Conservation (phyloP, 2,113 vertebrate genomes). For the Chaetodon trifascialis region DNA sequence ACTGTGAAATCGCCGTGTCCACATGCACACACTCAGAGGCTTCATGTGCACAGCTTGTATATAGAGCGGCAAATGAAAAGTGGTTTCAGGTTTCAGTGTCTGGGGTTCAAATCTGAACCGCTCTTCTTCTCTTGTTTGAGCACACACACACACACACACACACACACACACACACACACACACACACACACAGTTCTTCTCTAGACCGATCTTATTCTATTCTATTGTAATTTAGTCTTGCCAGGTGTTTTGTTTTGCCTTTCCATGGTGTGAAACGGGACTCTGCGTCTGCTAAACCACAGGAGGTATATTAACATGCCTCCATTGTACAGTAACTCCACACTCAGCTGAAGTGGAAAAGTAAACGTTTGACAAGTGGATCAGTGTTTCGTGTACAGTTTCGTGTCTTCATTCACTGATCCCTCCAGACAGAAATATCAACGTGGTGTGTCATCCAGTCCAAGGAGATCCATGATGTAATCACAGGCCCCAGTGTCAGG, state of each 20-base stretch:
- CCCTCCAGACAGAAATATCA: slow-evolving; percentile 78
- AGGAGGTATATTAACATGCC: slow-evolving; percentile 45
- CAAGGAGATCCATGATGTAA: slow-evolving; percentile 80
- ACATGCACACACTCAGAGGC: slow-evolving; percentile 39
- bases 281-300: slow-evolving; percentile 37
- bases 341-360: slow-evolving; percentile 59
- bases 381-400: slow-evolving; percentile 67
- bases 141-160: not conserved
- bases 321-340: slow-evolving; percentile 51
- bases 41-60: slow-evolving; percentile 51
- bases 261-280: slow-evolving; percentile 28
- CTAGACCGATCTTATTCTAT: not conserved
- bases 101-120: slow-evolving; percentile 48
- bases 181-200: not conserved
- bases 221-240: not conserved
- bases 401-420: slow-evolving; percentile 75
- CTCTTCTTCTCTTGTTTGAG: slow-evolving; percentile 17
- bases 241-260: slow-evolving; percentile 23
- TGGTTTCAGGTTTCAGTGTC: slow-evolving; percentile 63
- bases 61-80: slow-evolving; percentile 53
- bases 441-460: slow-evolving; percentile 77
- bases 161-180: not conserved
- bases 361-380: slow-evolving; percentile 65
- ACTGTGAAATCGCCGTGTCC: slow-evolving; percentile 53
- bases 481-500: slow-evolving; percentile 69